Conservation (phyloP, 2,113 vertebrate genomes). For the Stegastes partitus region DNA sequence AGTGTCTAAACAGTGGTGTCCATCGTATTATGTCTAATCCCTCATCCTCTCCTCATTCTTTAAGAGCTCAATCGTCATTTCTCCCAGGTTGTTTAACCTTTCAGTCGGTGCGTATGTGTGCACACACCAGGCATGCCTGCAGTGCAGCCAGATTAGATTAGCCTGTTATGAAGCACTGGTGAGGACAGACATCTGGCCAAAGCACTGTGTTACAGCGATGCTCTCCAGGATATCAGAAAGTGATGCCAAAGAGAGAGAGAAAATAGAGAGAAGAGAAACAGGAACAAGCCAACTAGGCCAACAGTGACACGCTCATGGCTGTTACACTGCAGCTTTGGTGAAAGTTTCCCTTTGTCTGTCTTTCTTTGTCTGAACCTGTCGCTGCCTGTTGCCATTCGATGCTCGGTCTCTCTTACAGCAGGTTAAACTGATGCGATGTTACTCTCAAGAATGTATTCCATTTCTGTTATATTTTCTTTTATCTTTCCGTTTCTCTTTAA, state of each 20-base stretch:
- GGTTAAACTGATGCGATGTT: not conserved
- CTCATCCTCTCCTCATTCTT: constrained; percentile 32
- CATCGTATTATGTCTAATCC: constrained; percentile 28
- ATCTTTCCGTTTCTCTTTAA: constrained; percentile 5
- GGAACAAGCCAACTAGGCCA: constrained; percentile 70
- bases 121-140: constrained; percentile 22
- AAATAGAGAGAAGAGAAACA: constrained; percentile 61
- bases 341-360: constrained; percentile 30
- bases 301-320: constrained; percentile 56
- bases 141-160: constrained; percentile 68
- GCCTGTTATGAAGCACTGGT: constrained; percentile 57
- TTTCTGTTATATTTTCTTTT: not conserved
- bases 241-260: constrained; percentile 64
- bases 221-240: constrained; percentile 74
- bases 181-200: constrained; percentile 74
- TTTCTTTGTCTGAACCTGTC: not conserved
- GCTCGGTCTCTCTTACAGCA: not conserved
- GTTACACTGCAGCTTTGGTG: constrained; percentile 37
- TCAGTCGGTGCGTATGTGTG: constrained; percentile 33
- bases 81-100: constrained; percentile 26
- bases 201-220: constrained; percentile 47
- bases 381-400: not conserved
- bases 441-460: not conserved
- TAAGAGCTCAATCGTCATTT: constrained; percentile 30
- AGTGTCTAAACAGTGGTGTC: not conserved